Conservation (phyloP, 1,140 invertebrate species). For the Cryptotermes secundus region DNA sequence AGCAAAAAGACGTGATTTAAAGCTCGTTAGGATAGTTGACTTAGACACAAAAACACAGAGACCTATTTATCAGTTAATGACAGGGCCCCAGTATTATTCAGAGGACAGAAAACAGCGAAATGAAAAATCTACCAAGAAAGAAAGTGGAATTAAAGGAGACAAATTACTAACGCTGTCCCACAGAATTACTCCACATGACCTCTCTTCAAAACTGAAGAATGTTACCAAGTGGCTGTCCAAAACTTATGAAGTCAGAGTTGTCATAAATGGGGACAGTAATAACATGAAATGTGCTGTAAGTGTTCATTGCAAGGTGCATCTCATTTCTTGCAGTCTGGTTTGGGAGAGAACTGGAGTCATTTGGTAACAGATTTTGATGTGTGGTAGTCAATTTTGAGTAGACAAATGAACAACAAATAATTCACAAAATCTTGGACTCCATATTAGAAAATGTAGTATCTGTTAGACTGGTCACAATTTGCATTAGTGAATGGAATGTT, state of each 20-base stretch:
- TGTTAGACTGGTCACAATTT: no score
- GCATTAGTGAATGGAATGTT: no score
- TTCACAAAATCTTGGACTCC: no score
- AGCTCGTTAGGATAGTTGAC: conserved; percentile 63
- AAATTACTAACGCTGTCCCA: conserved; percentile 60
- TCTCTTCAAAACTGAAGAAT: conserved; percentile 59
- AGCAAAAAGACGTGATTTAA: conserved; percentile 60
- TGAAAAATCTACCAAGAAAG: conserved; percentile 39
- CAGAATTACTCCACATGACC: conserved; percentile 63
- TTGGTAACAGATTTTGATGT: no score
- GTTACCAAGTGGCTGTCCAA: conserved; percentile 63
- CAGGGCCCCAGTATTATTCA: conserved; percentile 43
- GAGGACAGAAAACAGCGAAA: conserved; percentile 46
- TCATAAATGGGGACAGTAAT: conserved; percentile 54
- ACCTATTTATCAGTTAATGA: conserved; percentile 60
- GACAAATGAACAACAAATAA: no score
- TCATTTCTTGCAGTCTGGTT: no score
- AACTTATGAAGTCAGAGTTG: conserved; percentile 58
- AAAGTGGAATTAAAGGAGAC: conserved; percentile 50
- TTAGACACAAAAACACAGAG: conserved; percentile 60
- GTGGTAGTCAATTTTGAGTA: no score
- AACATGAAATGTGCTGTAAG: conserved; percentile 52
- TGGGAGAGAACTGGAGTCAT: no score
- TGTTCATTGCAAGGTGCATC: conserved; percentile 34
- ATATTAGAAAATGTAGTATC: no score